phyloP scores from a whole-genome alignment of 2,888 invertebrate species.

The Prosopocoilus inquinatus region DNA sequence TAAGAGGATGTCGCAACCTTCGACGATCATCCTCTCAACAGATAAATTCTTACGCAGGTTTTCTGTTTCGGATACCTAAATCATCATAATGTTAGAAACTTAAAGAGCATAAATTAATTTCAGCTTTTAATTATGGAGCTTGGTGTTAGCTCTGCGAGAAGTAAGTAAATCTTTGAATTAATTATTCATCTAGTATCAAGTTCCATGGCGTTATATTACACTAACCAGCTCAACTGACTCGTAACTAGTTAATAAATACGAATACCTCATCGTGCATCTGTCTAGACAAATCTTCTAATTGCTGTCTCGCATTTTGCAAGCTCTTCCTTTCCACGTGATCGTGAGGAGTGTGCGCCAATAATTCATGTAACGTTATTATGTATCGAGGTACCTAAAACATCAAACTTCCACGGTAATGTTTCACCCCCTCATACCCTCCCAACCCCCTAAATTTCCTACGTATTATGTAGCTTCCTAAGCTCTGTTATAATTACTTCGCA shows the following conservation, averaged over 20 bases:
- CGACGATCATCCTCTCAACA: conserved; percentile 90
- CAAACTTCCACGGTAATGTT: neutral
- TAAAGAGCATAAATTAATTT: neutral
- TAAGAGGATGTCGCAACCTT: conserved; percentile 87
- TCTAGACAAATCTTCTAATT: conserved; percentile 79
- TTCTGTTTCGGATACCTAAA: conserved; percentile 85
- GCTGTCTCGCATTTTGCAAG: conserved; percentile 81
- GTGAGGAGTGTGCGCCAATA: conserved; percentile 89
- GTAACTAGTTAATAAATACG: neutral
- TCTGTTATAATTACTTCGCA: too few relatives aligned
- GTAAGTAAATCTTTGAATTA: too few relatives aligned
- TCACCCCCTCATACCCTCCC: too few relatives aligned
- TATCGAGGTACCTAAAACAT: conserved; percentile 78
- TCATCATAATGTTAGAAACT: conserved; percentile 7
- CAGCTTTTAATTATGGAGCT: neutral
- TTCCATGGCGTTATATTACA: too few relatives aligned
- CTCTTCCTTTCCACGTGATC: conserved; percentile 91
- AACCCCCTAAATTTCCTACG: too few relatives aligned
- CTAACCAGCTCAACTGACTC: too few relatives aligned
- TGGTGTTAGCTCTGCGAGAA: neutral
- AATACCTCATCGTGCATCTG: conserved; percentile 86
- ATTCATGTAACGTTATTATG: conserved; percentile 86
- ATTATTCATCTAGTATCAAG: too few relatives aligned
- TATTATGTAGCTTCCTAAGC: too few relatives aligned
- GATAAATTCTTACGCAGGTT: conserved; percentile 88